These are phyloP conservation scores for Neosilurus hyrtlii DNA, from an alignment of 2,797 vertebrate genomes.

Conservation along the genomic window DNA sequence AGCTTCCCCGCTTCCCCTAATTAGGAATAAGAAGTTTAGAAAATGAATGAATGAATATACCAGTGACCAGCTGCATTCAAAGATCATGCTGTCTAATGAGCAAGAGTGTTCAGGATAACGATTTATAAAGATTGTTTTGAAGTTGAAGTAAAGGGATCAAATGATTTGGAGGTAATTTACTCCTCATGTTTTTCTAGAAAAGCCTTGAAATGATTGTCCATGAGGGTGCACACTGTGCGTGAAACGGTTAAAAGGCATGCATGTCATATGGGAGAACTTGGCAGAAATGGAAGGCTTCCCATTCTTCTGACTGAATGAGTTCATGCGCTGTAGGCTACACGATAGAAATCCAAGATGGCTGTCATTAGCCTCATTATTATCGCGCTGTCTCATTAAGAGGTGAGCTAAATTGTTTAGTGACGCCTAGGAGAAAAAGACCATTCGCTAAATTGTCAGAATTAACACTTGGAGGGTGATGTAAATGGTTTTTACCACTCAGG, in stretches of 20 bases:
- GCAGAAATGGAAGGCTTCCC: conserved; percentile 8
- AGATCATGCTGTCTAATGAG: neutral
- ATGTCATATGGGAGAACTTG: conserved; percentile 12
- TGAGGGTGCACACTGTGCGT: neutral
- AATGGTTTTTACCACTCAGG: conserved; percentile 10
- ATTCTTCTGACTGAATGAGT: conserved; percentile 27
- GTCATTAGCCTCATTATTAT: conserved; percentile 27
- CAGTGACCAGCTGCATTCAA: neutral
- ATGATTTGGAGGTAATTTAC: neutral
- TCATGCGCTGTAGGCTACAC: conserved; percentile 21
- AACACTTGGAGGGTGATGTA: conserved; percentile 8
- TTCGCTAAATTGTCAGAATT: neutral
- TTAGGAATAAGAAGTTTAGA: too few species aligned
- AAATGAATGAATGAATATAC: neutral
- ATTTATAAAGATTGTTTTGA: neutral
- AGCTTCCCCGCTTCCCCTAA: too few species aligned
- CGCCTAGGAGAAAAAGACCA: conserved; percentile 12
- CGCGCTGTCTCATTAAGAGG: conserved; percentile 9
- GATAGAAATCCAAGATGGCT: conserved; percentile 20
- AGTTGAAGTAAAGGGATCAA: neutral
- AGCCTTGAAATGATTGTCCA: neutral
- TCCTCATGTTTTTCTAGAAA: neutral
- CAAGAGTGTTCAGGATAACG: neutral
- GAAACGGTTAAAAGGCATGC: conserved; percentile 9
- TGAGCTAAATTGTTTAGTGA: conserved; percentile 17